Percentiles rank a stretch among this genome's conserved stretches.
Conservation (phyloP, 2,888 invertebrate genomes). For the Zygaena filipendulae region DNA sequence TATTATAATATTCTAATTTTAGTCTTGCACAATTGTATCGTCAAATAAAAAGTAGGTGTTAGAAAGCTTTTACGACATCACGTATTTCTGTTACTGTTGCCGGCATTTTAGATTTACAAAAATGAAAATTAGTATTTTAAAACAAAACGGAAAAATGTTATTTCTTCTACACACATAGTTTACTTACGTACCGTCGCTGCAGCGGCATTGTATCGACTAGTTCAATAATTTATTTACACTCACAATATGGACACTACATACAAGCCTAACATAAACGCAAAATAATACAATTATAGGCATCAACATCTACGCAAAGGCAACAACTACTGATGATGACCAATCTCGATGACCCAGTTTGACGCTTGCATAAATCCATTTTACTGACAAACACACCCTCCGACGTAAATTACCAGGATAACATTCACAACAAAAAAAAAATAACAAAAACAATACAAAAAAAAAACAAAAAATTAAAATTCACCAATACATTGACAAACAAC, state of each 20-base stretch:
- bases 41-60: slow-evolving; percentile 24
- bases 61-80: slow-evolving; percentile 46
- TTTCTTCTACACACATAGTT: slow-evolving; percentile 30
- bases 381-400: slow-evolving; percentile 44
- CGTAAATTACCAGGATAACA: slow-evolving; percentile 52
- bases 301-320: slow-evolving; percentile 47
- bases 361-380: slow-evolving; percentile 51
- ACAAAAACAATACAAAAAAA: slow-evolving; percentile 28
- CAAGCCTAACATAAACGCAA: slow-evolving; percentile 63
- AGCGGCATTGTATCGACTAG: slow-evolving; percentile 28
- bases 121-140: no score
- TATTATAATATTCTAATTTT: no score
- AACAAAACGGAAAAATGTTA: slow-evolving; percentile 25
- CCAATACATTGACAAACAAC: slow-evolving; percentile 39
- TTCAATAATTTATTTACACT: slow-evolving; percentile 38
- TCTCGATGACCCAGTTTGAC: slow-evolving; percentile 43
- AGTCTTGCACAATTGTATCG: slow-evolving; percentile 40
- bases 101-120: no score
- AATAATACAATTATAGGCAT: slow-evolving; percentile 52
- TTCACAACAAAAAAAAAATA: slow-evolving; percentile 43
- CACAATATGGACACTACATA: slow-evolving; percentile 45
- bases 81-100: slow-evolving; percentile 27
- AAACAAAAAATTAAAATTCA: slow-evolving; percentile 34
- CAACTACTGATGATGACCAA: slow-evolving; percentile 34
- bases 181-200: slow-evolving; percentile 45